A percentile compares a stretch with the other conserved stretches of the same genome.
Conservation (phyloP, 2,113 vertebrate genomes). For the Onychostruthus taczanowskii region DNA sequence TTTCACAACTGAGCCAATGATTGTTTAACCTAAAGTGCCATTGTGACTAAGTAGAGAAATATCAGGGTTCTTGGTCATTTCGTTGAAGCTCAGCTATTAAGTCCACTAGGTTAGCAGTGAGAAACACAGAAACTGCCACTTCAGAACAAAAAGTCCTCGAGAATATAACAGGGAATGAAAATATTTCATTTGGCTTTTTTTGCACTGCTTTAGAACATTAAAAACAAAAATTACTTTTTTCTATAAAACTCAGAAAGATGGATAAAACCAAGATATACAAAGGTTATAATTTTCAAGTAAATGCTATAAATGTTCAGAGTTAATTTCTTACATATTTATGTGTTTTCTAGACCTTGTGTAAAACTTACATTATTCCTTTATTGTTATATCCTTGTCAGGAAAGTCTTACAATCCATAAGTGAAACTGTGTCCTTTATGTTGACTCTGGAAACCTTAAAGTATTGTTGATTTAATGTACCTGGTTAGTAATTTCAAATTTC, state of each 20-base stretch:
- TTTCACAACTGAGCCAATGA: constrained; percentile 79
- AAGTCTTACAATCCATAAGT: background rate
- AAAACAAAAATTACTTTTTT: background rate
- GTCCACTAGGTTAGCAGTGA: constrained; percentile 6
- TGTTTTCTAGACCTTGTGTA: background rate
- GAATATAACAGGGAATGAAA: background rate
- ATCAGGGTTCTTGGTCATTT: constrained; percentile 67
- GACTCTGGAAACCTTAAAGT: background rate
- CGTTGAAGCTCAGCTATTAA: constrained; percentile 59
- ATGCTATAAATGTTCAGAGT: background rate
- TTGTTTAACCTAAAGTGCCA: constrained; percentile 81
- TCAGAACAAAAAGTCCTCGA: constrained; percentile 14
- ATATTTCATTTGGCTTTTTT: background rate
- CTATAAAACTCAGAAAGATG: background rate
- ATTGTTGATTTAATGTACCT: background rate
- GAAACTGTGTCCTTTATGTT: background rate
- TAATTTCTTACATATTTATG: background rate
- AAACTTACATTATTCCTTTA: background rate
- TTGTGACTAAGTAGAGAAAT: constrained; percentile 74
- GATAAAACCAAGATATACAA: background rate
- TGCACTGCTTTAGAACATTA: background rate
- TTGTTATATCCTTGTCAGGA: background rate
- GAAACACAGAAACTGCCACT: constrained; percentile 52
- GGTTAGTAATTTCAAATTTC: constrained; percentile 2
- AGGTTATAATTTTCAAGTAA: background rate